phyloP scores from a whole-genome alignment of 2,113 vertebrate genomes.

The Nansenia antarctica region DNA sequence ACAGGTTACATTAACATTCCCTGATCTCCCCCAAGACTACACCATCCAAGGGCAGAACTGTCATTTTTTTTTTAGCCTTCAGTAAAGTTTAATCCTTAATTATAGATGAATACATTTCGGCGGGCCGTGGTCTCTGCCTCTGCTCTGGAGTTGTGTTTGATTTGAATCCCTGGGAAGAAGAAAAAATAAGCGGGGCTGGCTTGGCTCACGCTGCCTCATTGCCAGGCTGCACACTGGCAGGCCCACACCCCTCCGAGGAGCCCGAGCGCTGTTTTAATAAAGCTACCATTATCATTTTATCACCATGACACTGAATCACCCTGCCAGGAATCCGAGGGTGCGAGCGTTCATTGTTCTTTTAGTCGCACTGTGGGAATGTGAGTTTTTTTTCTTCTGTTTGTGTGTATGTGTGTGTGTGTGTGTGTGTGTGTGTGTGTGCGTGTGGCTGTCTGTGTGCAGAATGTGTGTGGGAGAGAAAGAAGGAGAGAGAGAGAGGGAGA shows the following conservation, averaged over 20 bases:
- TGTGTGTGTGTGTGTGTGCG: slow-evolving; percentile 4
- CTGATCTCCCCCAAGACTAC: slow-evolving; percentile 1
- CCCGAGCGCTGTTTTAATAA: slow-evolving; percentile 13
- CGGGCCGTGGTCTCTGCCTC: slow-evolving; percentile 11
- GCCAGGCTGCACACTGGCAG: too few species aligned
- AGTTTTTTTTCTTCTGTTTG: not conserved
- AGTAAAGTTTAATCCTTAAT: slow-evolving; percentile 53
- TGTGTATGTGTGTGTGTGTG: not conserved
- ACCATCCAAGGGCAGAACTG: slow-evolving; percentile 39
- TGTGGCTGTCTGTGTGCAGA: not conserved
- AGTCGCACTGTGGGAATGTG: not conserved
- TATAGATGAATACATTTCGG: slow-evolving; percentile 49
- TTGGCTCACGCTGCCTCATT: not conserved
- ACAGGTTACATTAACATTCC: slow-evolving; percentile 27
- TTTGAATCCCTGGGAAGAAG: slow-evolving; percentile 21
- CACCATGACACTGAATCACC: not conserved
- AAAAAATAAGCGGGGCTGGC: not conserved
- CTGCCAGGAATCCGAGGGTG: not conserved
- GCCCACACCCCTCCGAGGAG: not conserved
- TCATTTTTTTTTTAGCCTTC: slow-evolving; percentile 28
- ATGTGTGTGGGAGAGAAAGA: not conserved
- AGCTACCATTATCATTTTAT: slow-evolving; percentile 5
- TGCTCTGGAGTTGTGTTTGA: slow-evolving; percentile 25
- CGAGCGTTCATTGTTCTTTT: not conserved
- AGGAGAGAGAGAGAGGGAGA: slow-evolving; percentile 2